A percentile compares a stretch with the other conserved stretches of the same genome.
phyloP scores from a whole-genome alignment of 92 coral and sea anemone species.

The Zoanthus gigantus region DNA sequence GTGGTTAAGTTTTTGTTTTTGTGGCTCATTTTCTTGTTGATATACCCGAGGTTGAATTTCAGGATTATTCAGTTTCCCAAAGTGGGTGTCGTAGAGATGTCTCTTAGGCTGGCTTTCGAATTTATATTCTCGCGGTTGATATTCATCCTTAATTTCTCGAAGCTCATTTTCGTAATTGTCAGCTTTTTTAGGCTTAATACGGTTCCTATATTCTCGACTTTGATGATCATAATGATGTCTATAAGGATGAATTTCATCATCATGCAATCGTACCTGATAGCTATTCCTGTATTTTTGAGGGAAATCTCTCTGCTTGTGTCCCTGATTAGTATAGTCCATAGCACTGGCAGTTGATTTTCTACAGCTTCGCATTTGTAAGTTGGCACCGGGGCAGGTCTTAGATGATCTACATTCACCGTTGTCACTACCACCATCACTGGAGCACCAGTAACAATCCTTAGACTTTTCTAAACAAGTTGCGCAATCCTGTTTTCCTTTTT shows the following conservation, averaged over 20 bases:
- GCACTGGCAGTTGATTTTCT: not conserved
- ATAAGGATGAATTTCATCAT: not conserved
- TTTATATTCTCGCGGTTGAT: not conserved
- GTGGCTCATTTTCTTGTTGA: not conserved
- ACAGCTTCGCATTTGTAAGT: constrained; percentile 9
- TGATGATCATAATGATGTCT: not conserved
- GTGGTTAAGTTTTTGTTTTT: not conserved
- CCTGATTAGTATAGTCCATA: not conserved
- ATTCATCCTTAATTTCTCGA: not conserved
- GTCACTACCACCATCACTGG: not conserved
- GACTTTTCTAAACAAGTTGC: constrained; percentile 13
- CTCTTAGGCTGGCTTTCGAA: not conserved
- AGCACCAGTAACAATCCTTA: constrained; percentile 29
- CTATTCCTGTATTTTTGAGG: not conserved
- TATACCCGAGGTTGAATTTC: constrained; percentile 1
- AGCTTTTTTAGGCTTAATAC: not conserved
- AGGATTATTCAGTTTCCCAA: not conserved
- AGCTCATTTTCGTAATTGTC: not conserved
- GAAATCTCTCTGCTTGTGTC: not conserved
- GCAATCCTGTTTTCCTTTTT: constrained; percentile 6
- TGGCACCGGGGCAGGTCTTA: not conserved
- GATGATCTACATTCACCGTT: constrained; percentile 6
- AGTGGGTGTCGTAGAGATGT: not conserved
- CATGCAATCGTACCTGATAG: not conserved
- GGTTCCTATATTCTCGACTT: not conserved